A percentile compares a stretch with the other conserved stretches of the same genome.
These are phyloP conservation scores for Parascotia fuliginaria DNA, from an alignment of 2,888 invertebrate species.

Conservation along the genomic window DNA sequence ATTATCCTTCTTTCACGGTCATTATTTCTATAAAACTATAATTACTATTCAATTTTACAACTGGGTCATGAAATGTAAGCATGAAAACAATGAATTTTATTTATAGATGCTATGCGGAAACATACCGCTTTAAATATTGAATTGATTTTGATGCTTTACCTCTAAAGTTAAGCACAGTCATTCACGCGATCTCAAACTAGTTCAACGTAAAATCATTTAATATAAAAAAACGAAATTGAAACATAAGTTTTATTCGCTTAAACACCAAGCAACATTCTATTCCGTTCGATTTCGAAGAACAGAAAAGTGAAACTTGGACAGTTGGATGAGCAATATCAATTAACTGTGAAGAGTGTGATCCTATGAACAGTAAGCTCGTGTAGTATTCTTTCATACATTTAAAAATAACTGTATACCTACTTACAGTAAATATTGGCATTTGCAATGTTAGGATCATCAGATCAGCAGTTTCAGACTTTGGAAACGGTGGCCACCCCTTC, in stretches of 20 bases:
- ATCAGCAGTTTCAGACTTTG: too few species aligned
- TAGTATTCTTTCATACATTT: too few species aligned
- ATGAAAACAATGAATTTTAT: neutral
- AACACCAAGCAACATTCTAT: constrained; percentile 16
- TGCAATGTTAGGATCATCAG: too few species aligned
- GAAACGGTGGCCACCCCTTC: too few species aligned
- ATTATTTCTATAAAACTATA: too few species aligned
- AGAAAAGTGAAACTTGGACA: constrained; percentile 34
- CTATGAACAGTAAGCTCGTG: neutral
- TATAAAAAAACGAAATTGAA: constrained; percentile 1
- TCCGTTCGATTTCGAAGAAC: constrained; percentile 27
- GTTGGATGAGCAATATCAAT: constrained; percentile 25
- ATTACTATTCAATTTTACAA: too few species aligned
- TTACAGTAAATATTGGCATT: too few species aligned
- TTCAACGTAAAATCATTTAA: neutral
- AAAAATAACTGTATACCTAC: too few species aligned
- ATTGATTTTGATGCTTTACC: constrained; percentile 1
- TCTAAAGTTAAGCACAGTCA: neutral
- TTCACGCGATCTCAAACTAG: constrained; percentile 1
- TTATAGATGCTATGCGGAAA: neutral
- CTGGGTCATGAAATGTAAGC: too few species aligned
- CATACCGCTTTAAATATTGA: neutral
- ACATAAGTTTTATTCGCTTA: constrained; percentile 2
- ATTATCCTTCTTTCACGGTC: too few species aligned
- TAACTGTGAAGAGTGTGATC: constrained; percentile 18